Evolutionary conservation across 2,113 vertebrate genomes (phyloP).

Genomic region (Thamnophis sirtalis): DNA sequence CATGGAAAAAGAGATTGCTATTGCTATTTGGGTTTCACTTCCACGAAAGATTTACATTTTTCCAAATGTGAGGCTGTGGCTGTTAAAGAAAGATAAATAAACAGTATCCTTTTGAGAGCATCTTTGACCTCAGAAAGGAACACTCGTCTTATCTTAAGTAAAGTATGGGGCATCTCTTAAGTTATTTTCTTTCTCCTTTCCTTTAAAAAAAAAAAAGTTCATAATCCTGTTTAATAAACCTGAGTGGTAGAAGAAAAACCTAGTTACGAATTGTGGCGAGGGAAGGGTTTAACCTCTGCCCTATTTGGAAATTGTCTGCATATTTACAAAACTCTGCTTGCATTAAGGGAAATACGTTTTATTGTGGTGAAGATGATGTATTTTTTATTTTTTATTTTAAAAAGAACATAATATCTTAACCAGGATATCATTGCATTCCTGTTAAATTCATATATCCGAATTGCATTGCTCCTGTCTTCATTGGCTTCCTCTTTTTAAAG

Average conservation of each 20-base stretch:
- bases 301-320: constrained; percentile 16
- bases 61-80: background rate
- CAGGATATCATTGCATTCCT: constrained; percentile 21
- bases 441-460: constrained; percentile 14
- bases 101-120: background rate
- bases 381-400: background rate
- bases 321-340: background rate
- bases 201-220: background rate
- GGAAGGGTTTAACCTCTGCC: background rate
- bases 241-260: background rate
- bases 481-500: constrained; percentile 16
- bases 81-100: background rate
- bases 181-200: background rate
- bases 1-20: background rate
- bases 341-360: background rate
- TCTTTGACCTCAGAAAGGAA: background rate
- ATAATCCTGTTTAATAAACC: background rate
- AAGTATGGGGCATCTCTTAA: background rate
- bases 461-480: background rate
- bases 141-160: background rate
- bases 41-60: background rate
- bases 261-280: background rate
- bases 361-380: background rate
- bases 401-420: background rate
- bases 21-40: background rate